phyloP scores from a whole-genome alignment of 35 echinoderm and acorn worm species.

The Lytechinus pictus region DNA sequence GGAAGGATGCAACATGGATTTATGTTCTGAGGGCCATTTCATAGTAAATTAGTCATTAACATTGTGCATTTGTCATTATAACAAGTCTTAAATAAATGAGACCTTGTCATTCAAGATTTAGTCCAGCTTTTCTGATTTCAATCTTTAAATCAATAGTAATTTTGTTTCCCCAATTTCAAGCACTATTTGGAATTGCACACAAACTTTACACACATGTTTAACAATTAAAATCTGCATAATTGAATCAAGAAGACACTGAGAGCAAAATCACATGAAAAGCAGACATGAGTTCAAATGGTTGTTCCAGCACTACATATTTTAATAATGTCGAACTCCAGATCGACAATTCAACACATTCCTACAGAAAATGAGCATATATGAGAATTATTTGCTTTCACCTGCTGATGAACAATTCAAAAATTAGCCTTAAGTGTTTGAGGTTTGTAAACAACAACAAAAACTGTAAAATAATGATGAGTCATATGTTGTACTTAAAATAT shows the following conservation, averaged over 20 bases:
- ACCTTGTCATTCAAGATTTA: too few species aligned
- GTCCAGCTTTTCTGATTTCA: too few species aligned
- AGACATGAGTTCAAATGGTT: not conserved
- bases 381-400: not conserved
- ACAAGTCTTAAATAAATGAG: too few species aligned
- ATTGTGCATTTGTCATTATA: too few species aligned
- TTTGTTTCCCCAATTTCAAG: too few species aligned
- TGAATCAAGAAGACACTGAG: not conserved
- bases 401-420: not conserved
- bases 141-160: too few species aligned
- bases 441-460: not conserved
- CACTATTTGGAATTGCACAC: too few species aligned
- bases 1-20: too few species aligned
- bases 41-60: too few species aligned
- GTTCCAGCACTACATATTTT: slow-evolving; percentile 20
- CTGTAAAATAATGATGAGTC: not conserved
- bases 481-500: not conserved
- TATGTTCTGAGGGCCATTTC: too few species aligned
- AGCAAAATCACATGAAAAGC: not conserved
- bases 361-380: not conserved
- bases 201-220: too few species aligned
- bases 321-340: slow-evolving; percentile 9
- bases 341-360: slow-evolving; percentile 9
- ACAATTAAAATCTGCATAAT: too few species aligned
- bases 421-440: not conserved